A percentile compares a stretch with the other conserved stretches of the same genome.
Evolutionary conservation across 37 sponge, comb jelly and placozoan genomes (phyloP).

Genomic region (Amphimedon queenslandica): DNA sequence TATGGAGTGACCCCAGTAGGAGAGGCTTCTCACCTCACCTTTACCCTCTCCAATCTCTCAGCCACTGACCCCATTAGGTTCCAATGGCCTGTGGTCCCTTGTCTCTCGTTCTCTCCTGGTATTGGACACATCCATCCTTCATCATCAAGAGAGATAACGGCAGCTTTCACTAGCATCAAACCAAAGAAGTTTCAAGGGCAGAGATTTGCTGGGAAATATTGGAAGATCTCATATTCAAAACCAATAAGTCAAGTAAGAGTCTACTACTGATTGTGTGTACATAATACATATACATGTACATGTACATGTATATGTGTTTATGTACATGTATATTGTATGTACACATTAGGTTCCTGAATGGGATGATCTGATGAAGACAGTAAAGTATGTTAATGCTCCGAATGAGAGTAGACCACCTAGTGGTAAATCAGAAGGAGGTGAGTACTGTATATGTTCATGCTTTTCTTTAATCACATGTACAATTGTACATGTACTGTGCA

Average conservation of each 20-base stretch:
- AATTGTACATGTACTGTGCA: too few species aligned
- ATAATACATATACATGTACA: too few species aligned
- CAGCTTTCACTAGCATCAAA: slow-evolving; percentile 62
- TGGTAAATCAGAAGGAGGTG: not conserved
- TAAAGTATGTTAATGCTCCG: slow-evolving; percentile 79
- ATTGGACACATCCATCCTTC: slow-evolving; percentile 85
- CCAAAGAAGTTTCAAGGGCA: slow-evolving; percentile 41
- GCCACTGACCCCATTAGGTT: slow-evolving; percentile 49
- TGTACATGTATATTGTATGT: slow-evolving; percentile 3
- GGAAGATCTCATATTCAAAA: slow-evolving; percentile 64
- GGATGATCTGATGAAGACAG: slow-evolving; percentile 90
- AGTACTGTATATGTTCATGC: too few species aligned
- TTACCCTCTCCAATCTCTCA: slow-evolving; percentile 84
- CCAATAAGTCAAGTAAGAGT: too few species aligned
- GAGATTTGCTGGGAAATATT: slow-evolving; percentile 41
- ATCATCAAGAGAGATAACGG: slow-evolving; percentile 79
- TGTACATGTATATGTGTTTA: too few species aligned
- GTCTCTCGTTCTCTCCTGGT: slow-evolving; percentile 73
- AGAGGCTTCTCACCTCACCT: slow-evolving; percentile 74
- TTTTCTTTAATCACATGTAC: too few species aligned
- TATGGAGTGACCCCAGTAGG: slow-evolving; percentile 86
- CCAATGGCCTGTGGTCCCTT: slow-evolving; percentile 54
- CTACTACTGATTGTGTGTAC: too few species aligned
- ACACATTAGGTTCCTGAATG: slow-evolving; percentile 80
- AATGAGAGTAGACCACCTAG: slow-evolving; percentile 6